Base-by-base conservation (phyloP, 2,888 invertebrate genomes). In the Cyclophora punctaria region DNA sequence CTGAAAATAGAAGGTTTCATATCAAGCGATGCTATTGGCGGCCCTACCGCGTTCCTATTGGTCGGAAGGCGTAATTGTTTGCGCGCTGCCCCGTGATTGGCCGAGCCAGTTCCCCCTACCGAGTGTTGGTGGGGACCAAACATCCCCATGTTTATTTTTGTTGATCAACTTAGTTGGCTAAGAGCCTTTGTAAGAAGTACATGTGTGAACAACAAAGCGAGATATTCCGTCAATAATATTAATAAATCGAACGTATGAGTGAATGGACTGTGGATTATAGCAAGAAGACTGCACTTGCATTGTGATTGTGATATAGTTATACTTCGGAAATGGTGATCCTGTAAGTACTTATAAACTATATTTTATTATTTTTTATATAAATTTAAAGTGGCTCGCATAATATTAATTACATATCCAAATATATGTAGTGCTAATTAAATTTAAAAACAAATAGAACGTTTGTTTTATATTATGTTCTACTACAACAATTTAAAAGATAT, bases 81-180 rank as follows among this genome's bases (percentile, higher is more conserved):
- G 48, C 61, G 52, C 48, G 58, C 56, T 47, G 53, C 44, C 3
- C 41, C 53, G 35, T 49, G 53, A 85, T 85, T 86, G 81, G 87
- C 47, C 48, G 54, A 43, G 41, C 41, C 34, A 34, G 44, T 62
- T 63, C 37, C 73, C 79, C 81, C 76, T 77, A 74, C 69, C 66
- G 51, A 52, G 34, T 33, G 7, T 49, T 62, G 66, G 78, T 73
- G 78, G 83, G 84, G 80, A 67, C 59, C 62, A 70, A 78, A 73
- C 85, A 83, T 75, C 87, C 87, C 86, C 71, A 64, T 85, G 85
- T 85, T 84, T 86, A 84, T 86, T 85, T 84, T 85, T 83, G 80
- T 82, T 81, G 73, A 78, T 73, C 70, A 74, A 78, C 72, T 81
- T 83, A 88, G 88, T 88, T 73, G 69, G 80, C 80, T 79, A 72